Evolutionary conservation across 2,797 vertebrate species (phyloP), one percentile per base, ranked within the genome.

Genomic region (Enteromius unitaeniatus): DNA sequence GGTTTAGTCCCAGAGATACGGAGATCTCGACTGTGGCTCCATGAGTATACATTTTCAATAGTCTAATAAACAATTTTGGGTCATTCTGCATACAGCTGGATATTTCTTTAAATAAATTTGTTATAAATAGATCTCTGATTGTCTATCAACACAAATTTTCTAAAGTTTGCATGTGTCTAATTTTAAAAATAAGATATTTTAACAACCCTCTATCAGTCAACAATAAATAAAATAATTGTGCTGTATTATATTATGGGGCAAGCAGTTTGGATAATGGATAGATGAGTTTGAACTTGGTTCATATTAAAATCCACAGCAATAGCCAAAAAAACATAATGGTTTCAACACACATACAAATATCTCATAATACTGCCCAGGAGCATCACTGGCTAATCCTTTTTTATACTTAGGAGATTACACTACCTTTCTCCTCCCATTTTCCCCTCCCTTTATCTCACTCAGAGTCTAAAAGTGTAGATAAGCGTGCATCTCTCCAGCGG

Each of bases 401-500:
- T 51, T 69, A 31, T 31, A 64, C 60, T 64, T 28, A 3, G 15
- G 14, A 15, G 60, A 64, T 64, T 31, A 68, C 31, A 68, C n/a
- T 47, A 23, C 49, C 68, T 45, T 64, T 62, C 49, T 42, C 45
- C 28, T 70, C 21, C 74, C 58, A 77, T 26, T 49, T 72, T 31
- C 64, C 49, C 60, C 28, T 28, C 53, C 21, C 78, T 37, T 10
- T 19, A 60, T 49, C 58, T 34, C 34, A 40, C 28, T 64, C 65
- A 45, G 28, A 31, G 31, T 73, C 79, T 85, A 80, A 87, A 84
- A 81, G 58, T 4, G 72, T 83, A 64, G 55, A 79, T 78, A 76
- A 65, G 64, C 42, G 34, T 70, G 73, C 19, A 55, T 86, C 83
- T 86, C 85, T 86, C 82, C 21, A 10, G 89, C 45, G 78, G 78